Base-by-base conservation (phyloP, 2,113 vertebrate species). In the Conger conger region DNA sequence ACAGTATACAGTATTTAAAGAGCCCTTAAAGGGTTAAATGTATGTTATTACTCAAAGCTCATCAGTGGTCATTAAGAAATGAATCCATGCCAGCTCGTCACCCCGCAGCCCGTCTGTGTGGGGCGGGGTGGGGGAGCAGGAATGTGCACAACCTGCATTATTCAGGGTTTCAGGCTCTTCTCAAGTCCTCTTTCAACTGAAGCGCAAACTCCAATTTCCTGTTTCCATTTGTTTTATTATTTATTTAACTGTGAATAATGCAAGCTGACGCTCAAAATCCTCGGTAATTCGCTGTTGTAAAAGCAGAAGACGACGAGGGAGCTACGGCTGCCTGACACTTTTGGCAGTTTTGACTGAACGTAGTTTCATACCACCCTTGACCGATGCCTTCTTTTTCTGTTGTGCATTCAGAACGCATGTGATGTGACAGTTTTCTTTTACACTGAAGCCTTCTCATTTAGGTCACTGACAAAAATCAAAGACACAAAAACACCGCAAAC, bases 211-310 rank as follows among this genome's bases (percentile, higher is more conserved):
- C 80, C 30, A 84, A 81, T 20, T 68, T 86, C 86, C 79, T 35
- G 5, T 57, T 86, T 88, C 84, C 87, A 81, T 77, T 89, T 86
- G 87, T 90, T 86, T 88, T 86, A 91, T 91, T 85, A 88, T 90
- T 92, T 86, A 91, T 90, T 91, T 87, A 91, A 84, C 77, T 79
- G 23, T 42, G 87, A 87, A 88, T 85, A 81, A 81, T 83, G 23
- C 80, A 15, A 18, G 79, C 84, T 81, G 84, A 36, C 84, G 83
- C 79, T 17, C 45, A 54, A 83, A 63, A 79, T 38, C 40, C n/a
- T 60, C 27, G 50, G 20, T 42, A 84, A 79, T 60, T n/a, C 4
- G 33, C 80, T 54, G 83, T 33, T 76, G 42, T 33, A 53, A 35
- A 63, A 7, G 13, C 6, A 30, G 68, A 27, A 73, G 68, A 33